These are phyloP conservation scores for Sebastes fasciatus DNA, from an alignment of 2,113 vertebrate species.

Conservation along the genomic window DNA sequence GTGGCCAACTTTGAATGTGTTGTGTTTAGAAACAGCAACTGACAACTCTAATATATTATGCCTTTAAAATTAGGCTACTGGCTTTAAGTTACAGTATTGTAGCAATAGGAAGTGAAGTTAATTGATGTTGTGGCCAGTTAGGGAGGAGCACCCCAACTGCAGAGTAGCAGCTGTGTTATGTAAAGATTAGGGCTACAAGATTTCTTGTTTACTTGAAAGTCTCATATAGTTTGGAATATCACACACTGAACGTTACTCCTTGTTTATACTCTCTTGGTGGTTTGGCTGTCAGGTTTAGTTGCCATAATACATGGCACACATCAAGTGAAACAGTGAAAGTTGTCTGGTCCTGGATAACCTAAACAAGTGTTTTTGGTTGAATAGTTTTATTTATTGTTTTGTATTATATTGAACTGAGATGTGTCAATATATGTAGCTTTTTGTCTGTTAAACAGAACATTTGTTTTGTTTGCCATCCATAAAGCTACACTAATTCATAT, in stretches of 20 bases:
- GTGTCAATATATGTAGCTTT: no score
- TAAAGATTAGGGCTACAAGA: no score
- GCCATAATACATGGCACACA: not conserved
- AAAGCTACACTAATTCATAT: no score
- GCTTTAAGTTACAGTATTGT: not conserved
- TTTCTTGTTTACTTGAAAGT: no score
- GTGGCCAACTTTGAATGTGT: no score
- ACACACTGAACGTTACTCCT: not conserved
- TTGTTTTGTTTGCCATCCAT: no score
- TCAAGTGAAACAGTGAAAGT: not conserved
- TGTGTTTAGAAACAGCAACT: no score
- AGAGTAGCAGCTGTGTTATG: not conserved
- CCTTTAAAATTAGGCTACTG: not conserved
- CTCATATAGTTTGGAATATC: not conserved
- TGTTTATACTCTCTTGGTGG: not conserved
- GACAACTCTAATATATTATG: not conserved
- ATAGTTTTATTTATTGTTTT: no score
- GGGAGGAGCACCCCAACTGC: not conserved
- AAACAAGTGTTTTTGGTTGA: not conserved
- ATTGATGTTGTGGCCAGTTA: slow-evolving; percentile 2
- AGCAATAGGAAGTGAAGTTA: not conserved
- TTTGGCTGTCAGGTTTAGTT: not conserved
- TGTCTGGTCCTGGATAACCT: not conserved
- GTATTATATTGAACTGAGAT: no score
- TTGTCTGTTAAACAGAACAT: no score